Percentiles rank a stretch among this genome's conserved stretches.
Evolutionary conservation across 2,797 vertebrate species (phyloP).

Genomic region (Valencia hispanica): DNA sequence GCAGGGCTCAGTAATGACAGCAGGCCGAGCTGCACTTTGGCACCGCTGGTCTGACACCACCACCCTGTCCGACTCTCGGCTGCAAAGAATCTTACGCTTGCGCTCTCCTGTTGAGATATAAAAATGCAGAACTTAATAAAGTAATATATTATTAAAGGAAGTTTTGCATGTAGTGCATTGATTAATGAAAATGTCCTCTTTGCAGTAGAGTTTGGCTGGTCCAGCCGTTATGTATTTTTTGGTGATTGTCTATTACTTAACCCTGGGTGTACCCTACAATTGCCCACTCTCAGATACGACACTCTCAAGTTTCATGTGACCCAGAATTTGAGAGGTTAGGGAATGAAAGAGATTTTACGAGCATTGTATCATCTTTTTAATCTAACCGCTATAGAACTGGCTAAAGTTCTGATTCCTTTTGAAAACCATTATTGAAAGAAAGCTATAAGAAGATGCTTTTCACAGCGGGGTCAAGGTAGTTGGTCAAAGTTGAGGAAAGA

Average conservation of each 20-base stretch:
- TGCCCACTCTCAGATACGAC: background rate
- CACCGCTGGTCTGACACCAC: conserved; percentile 97
- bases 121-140: background rate
- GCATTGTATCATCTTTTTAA: no score
- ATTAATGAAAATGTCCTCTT: background rate
- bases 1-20: conserved; percentile 87
- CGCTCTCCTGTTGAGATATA: conserved; percentile 85
- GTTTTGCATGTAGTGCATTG: background rate
- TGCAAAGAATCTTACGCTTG: conserved; percentile 90
- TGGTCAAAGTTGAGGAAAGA: no score
- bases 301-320: background rate
- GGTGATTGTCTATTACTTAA: no score
- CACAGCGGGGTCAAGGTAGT: no score
- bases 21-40: conserved; percentile 85
- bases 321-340: no score
- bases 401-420: no score
- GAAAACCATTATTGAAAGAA: no score
- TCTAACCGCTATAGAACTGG: no score
- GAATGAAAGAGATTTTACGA: no score
- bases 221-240: no score
- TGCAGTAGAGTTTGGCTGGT: background rate
- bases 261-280: no score
- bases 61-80: conserved; percentile 91
- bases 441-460: no score
- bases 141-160: background rate